Base-by-base conservation (phyloP, 2,888 invertebrate species). In the Ferdinandea cuprea region DNA sequence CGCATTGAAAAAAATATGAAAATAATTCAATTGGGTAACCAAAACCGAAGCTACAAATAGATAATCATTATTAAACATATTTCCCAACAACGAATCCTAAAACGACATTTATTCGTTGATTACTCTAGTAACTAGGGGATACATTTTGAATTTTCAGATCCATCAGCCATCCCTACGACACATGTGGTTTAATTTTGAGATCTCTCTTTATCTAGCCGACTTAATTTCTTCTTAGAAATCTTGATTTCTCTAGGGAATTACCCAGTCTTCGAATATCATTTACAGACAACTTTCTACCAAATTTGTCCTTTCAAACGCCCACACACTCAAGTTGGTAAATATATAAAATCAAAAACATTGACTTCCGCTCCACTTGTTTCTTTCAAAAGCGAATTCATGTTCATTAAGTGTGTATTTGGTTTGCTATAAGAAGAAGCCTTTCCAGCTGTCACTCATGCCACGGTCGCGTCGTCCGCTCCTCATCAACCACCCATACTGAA, bases 361-460 rank as follows among this genome's bases (percentile, higher is more conserved):
- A 21, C 35, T 69, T 63, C 61, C 54, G 69, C 21, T 76, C 54
- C 44, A 54, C 13, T 46, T 44, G 54, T 32, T 13, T 15, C 44
- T 35, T 54, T 42, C 17, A 13, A 44, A 56, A 19, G 35, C 8
- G 32, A 77, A 65, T 59, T 50, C 42, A 50, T 71, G 63, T 71
- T 56, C 42, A 66, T 76, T 68, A 59, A 59, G 50, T 68, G 50
- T 68, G 32, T 68, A 46, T 76, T 65, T 54, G 40, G 1, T 7
- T 8, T 32, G 40, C 25, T 52, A 3, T 28, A 37, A 48, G 5
- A 40, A 13, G 28, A 71, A 32, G 32, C 40, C 30, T 19, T 59
- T 66, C 28, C 66, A 72, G 72, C 78, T 79, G 78, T 79, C 72
- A 66, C 66, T 73, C 21, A 17, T 13, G 59, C 42, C 46, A 5